Percentiles rank a stretch among this genome's conserved stretches.
Evolutionary conservation across 2,113 vertebrate species (phyloP).

Genomic region (Chaenogobius annularis): DNA sequence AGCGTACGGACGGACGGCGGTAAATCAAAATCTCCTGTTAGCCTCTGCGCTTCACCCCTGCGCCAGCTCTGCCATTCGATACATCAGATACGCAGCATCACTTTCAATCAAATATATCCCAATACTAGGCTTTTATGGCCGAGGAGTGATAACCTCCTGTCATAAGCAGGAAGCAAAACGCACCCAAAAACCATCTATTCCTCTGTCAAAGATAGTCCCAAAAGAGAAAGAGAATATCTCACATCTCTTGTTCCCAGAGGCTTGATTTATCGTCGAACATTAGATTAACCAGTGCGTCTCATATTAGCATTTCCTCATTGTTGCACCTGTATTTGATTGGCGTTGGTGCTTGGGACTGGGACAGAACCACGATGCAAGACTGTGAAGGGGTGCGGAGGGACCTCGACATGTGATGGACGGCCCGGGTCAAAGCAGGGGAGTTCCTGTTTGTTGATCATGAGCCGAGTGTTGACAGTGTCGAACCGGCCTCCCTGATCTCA

Average conservation of each 20-base stretch:
- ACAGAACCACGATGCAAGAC: neutral
- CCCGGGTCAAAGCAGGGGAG: constrained; percentile 73
- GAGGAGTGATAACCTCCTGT: constrained; percentile 75
- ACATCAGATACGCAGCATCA: constrained; percentile 60
- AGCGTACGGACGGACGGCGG: constrained; percentile 67
- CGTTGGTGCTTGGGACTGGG: constrained; percentile 33
- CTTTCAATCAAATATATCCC: constrained; percentile 55
- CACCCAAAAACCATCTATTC: constrained; percentile 54
- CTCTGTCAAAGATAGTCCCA: constrained; percentile 48
- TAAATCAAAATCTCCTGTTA: constrained; percentile 80
- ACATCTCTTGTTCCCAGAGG: constrained; percentile 66
- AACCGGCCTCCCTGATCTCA: constrained; percentile 56
- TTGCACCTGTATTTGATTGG: constrained; percentile 43
- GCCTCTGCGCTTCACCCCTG: constrained; percentile 32
- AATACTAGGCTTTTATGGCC: constrained; percentile 26
- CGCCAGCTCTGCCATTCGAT: constrained; percentile 68
- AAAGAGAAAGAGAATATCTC: constrained; percentile 70
- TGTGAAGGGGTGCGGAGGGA: constrained; percentile 10
- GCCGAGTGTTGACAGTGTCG: constrained; percentile 82
- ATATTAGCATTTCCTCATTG: constrained; percentile 15
- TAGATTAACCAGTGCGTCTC: constrained; percentile 30
- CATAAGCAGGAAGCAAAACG: constrained; percentile 73
- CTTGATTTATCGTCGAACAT: constrained; percentile 60
- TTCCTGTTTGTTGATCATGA: constrained; percentile 73
- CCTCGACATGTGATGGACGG: constrained; percentile 76